Evolutionary conservation across 2,113 vertebrate genomes (phyloP), one percentile per base, ranked within the genome.

Genomic region (Sinocyclocheilus rhinocerous): DNA sequence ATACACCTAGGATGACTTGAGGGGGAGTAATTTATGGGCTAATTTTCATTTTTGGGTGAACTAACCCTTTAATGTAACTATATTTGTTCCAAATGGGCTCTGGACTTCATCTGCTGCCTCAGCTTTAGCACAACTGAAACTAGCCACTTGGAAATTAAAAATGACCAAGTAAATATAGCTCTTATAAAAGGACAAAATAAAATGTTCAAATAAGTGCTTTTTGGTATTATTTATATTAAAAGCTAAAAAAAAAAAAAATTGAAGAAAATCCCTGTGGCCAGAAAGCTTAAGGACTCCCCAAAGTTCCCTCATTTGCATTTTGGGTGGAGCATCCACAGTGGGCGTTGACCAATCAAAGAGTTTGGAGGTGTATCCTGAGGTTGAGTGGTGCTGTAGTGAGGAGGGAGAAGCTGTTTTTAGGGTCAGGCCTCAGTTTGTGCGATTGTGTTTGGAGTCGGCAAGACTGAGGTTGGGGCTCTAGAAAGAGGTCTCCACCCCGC

Each of bases 401-500:
- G 55, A 61, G 22, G 84, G 20, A 33, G 48, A 80, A 22, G 70
- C 63, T 70, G 61, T 45, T 48, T 83, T 45, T 2, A 80, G 82
- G 61, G 52, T 79, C 81, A 86, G 45, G 50, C 76, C 26, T 88
- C 82, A 12, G 78, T 75, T 83, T 84, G 86, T 20, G 33, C 7
- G 67, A 70, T 70, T 70, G 67, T 22, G 45, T 70, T 4, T 52
- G 24, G 93, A 94, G 81, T 95, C 95, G 0, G 84, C 90, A 4
- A 93, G 84, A 10, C 94, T 76, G 57, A 95, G 94, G 85, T 94
- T 95, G 78, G 95, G 92, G 67, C 91, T 96, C 88, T 90, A 94
- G 91, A 97, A 96, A 78, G 97, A 99, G 0, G 97, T 97, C 93
- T 98, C 97, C 90, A 99, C 97, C 0, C 98, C 98, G 0, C 98